phyloP scores from a whole-genome alignment of 1,140 invertebrate species.

The Papilio helenus region DNA sequence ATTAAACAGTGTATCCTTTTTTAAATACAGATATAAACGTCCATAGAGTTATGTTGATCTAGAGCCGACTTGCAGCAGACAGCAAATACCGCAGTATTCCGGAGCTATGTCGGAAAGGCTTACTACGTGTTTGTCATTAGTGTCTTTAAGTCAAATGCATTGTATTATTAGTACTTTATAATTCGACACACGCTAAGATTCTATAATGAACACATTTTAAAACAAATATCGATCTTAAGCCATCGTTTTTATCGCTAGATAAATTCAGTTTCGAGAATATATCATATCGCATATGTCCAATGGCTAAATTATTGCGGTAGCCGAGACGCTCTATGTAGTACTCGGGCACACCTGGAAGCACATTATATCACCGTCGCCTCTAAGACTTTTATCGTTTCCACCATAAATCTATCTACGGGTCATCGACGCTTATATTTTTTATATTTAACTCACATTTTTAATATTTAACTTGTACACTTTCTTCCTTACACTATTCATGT shows the following conservation, averaged over 20 bases:
- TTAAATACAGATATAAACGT: too few relatives aligned
- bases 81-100: not conserved
- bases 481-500: not conserved
- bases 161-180: too few relatives aligned
- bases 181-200: not conserved
- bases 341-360: not conserved
- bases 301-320: slow-evolving; percentile 6
- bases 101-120: not conserved
- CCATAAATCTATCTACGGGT: slow-evolving; percentile 17
- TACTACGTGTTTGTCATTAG: not conserved
- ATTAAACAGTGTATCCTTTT: not conserved
- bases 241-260: not conserved
- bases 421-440: not conserved
- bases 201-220: not conserved
- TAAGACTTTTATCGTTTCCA: slow-evolving; percentile 28
- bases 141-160: not conserved
- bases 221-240: not conserved
- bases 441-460: too few relatives aligned
- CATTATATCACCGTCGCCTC: slow-evolving; percentile 1
- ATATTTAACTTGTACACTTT: too few relatives aligned
- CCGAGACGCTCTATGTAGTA: not conserved
- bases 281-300: slow-evolving; percentile 7
- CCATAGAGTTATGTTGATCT: not conserved
- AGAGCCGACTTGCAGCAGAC: not conserved
- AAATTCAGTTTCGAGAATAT: slow-evolving; percentile 6